These are phyloP conservation scores for Netelia fuscicornis DNA, from an alignment of 2,888 invertebrate species.

Conservation along the genomic window DNA sequence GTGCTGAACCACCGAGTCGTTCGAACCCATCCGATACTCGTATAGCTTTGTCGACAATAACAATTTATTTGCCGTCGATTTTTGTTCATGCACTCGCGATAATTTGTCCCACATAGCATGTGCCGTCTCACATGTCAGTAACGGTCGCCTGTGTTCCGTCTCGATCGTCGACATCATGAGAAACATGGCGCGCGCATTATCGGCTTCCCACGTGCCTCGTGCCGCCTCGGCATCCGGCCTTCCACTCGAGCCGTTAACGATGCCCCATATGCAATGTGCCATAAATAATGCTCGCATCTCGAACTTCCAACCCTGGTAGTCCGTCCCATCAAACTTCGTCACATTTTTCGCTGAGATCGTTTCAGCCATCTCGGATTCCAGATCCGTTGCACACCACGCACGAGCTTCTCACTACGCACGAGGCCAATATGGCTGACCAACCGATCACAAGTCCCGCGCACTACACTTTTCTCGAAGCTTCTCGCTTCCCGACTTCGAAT, in stretches of 20 bases:
- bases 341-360: neutral
- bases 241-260: slow-evolving; percentile 7
- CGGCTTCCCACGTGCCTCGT: slow-evolving; percentile 10
- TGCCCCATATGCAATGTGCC: neutral
- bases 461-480: too few relatives aligned
- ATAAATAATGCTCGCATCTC: neutral
- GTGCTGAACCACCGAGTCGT: slow-evolving; percentile 24
- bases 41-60: slow-evolving; percentile 22
- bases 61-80: slow-evolving; percentile 47
- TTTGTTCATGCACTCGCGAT: slow-evolving; percentile 35
- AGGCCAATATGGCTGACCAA: too few relatives aligned
- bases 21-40: slow-evolving; percentile 40
- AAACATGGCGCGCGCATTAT: slow-evolving; percentile 39
- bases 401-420: too few relatives aligned
- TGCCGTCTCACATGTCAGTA: slow-evolving; percentile 45
- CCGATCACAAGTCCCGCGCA: too few relatives aligned
- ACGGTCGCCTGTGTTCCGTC: slow-evolving; percentile 28
- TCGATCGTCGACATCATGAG: slow-evolving; percentile 35
- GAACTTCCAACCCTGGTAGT: slow-evolving; percentile 13
- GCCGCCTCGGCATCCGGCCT: neutral
- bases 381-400: too few relatives aligned
- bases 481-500: too few relatives aligned
- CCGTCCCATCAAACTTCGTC: neutral
- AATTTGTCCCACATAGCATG: slow-evolving; percentile 58
- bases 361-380: slow-evolving; percentile 1